Evolutionary conservation across 2,888 invertebrate species (phyloP), one percentile per base, ranked within the genome.

Genomic region (Sesia bembeciformis): DNA sequence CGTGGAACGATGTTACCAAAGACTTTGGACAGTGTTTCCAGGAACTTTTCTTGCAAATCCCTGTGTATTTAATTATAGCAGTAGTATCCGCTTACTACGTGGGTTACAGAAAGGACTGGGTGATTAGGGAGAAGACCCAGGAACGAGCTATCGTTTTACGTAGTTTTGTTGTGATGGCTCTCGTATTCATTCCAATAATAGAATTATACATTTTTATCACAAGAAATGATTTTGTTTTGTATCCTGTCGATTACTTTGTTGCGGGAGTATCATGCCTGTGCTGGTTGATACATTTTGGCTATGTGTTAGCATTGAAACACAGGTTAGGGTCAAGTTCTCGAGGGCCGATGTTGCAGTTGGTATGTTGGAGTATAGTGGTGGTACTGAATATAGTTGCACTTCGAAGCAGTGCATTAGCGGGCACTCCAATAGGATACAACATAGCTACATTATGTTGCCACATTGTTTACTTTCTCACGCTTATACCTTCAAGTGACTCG

Each of bases 1-100:
- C 95, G 39, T 94, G 96, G 92, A 91, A 94, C 67, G 88, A 91
- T 5, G 80, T 90, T 8, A 90, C 91, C 42, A 93, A 94, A 70
- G 96, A 97, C 83, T 91, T 97, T 66, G 93, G 95, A 55, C 87
- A 93, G 56, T 98, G 97, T 79, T 97, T 97, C 75, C 96, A 97
- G 79, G 93, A 95, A 79, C 81, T 97, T 53, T 93, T 93, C 70
- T 89, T 98, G 42, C 93, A 95, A 77, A 91, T 95, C 64, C 96
- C 97, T 8, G 78, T 93, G 50, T 92, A 94, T 67, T 90, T 92
- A 52, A 68, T 96, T 42, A 90, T 97, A 62, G 94, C 96, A 3
- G 86, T 94, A 8, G 78, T 92, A 51, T 97, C 97, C n/a, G 93
- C 95, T 0, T 97, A 93, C 83, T 94, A 94, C 74, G 92, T 94